A percentile compares a stretch with the other conserved stretches of the same genome.
These are phyloP conservation scores for Timema cristinae DNA, from an alignment of 2,888 invertebrate species.

Conservation along the genomic window DNA sequence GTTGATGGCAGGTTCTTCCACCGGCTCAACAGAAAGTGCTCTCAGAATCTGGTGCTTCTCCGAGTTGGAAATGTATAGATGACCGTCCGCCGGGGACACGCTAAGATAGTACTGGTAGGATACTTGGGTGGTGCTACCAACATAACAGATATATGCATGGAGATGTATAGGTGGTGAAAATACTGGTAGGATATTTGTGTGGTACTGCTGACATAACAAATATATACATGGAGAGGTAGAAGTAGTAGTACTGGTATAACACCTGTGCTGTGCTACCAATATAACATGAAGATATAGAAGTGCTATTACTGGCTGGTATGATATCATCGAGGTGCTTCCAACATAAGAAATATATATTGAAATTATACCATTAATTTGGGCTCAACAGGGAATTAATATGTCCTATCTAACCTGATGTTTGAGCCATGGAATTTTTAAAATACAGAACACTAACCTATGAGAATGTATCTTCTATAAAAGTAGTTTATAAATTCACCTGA, in stretches of 20 bases:
- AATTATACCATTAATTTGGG: too few relatives aligned
- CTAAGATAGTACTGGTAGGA: conserved; percentile 96
- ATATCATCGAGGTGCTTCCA: too few relatives aligned
- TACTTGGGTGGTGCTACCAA: conserved; percentile 84
- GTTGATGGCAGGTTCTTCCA: conserved; percentile 77
- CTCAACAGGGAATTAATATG: too few relatives aligned
- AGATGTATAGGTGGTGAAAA: too few relatives aligned
- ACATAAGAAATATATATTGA: too few relatives aligned
- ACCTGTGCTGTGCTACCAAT: conserved; percentile 84
- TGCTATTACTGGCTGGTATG: too few relatives aligned
- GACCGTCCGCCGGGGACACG: conserved; percentile 93
- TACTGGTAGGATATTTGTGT: conserved; percentile 97
- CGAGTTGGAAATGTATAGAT: conserved; percentile 93
- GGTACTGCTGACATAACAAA: conserved; percentile 63
- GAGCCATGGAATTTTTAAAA: too few relatives aligned
- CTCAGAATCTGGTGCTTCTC: conserved; percentile 85
- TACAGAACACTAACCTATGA: too few relatives aligned
- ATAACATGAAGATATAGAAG: not conserved
- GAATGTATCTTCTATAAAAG: not conserved
- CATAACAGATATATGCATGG: too few relatives aligned
- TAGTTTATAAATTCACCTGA: conserved; percentile 58
- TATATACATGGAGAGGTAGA: too few relatives aligned
- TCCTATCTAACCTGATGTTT: too few relatives aligned
- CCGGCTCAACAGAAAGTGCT: conserved; percentile 71
- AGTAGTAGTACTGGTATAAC: conserved; percentile 96